Evolutionary conservation across 92 coral and sea anemone genomes (phyloP), one percentile per base, ranked within the genome.

Genomic region (Hydrozoanthus gracilis): DNA sequence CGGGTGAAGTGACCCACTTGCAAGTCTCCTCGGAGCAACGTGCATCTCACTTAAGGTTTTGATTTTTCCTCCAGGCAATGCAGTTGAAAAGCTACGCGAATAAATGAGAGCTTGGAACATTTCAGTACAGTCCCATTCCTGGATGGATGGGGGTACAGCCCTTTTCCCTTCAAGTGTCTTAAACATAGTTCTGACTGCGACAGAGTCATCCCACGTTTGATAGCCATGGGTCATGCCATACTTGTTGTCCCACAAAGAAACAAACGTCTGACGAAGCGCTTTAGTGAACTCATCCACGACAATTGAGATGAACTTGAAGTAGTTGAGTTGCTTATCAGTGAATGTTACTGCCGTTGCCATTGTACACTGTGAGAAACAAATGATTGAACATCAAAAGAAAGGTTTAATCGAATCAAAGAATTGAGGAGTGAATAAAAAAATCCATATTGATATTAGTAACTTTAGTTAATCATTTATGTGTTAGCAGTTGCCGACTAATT

Each of bases 201-300:
- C n/a, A 5, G 88, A 84, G 18, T 84, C 88, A 71, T 84, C 88
- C 88, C 88, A 84, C 11, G 62, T 68, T 52, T 84, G 79, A 17
- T 54, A 54, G 13, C 61, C 61, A 8, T 7, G 61, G 61, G 18
- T 11, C 9, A 45, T n/a, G 35, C 67, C 79, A 84, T 70, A 51
- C 79, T 72, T 84, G 52, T 17, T 71, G 71, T 84, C 73, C 88
- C 88, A 84, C 79, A 84, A 67, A 3, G 80, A 47, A 48, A 13
- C 16, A 44, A 84, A 84, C 9, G 79, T 84, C 11, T 84, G 4
- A 70, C 88, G 88, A 3, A 84, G 77, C 7, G 65, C 67, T 50
- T 46, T 51, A 47, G 78, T 50, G 8, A 71, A 71, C 27, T 84
- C 88, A 27, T 84, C 71, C 17, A 70, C 44, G 44, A 84, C 88